Percentiles rank a stretch among this genome's conserved stretches.
Conservation (phyloP, 2,888 invertebrate species). For the Hemicrepidius hirtus region DNA sequence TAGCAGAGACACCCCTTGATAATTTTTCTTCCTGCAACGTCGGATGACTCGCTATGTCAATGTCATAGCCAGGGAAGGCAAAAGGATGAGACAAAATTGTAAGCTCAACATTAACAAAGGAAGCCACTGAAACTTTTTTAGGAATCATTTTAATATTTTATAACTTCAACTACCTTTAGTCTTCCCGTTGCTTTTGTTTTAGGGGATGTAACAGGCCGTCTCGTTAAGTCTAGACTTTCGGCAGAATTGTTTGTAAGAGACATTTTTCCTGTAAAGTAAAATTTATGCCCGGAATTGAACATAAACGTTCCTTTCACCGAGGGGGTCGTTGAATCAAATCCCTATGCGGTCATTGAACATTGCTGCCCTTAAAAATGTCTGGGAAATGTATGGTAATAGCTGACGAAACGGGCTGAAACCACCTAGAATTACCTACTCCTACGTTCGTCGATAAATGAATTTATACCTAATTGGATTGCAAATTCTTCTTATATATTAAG, state of each 20-base stretch:
- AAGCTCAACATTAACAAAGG: conserved; percentile 48
- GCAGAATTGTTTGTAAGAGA: conserved; percentile 44
- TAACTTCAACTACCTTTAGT: conserved; percentile 33
- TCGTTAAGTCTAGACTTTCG: conserved; percentile 45
- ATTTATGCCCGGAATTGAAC: conserved; percentile 47
- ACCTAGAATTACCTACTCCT: conserved; percentile 15
- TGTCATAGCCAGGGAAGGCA: conserved; percentile 49
- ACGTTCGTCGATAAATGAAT: conserved; percentile 39
- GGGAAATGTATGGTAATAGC: conserved; percentile 44
- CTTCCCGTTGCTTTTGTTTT: conserved; percentile 36
- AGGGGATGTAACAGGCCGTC: conserved; percentile 29
- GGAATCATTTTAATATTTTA: conserved; percentile 49
- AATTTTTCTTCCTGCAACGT: conserved; percentile 52
- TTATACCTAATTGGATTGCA: conserved; percentile 36
- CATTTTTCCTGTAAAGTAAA: conserved; percentile 42
- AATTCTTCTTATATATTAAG: conserved; percentile 15
- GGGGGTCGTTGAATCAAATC: conserved; percentile 48
- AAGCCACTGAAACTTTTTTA: conserved; percentile 41
- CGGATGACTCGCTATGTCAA: conserved; percentile 53
- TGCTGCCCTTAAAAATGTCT: conserved; percentile 44
- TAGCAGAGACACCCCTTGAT: conserved; percentile 50
- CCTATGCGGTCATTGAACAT: conserved; percentile 50
- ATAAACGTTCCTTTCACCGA: conserved; percentile 45
- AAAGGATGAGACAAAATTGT: conserved; percentile 48
- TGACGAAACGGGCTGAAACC: conserved; percentile 22